A percentile compares a stretch with the other conserved stretches of the same genome.
These are phyloP conservation scores for Butorides virescens DNA, from an alignment of 2,113 vertebrate species.

Conservation along the genomic window DNA sequence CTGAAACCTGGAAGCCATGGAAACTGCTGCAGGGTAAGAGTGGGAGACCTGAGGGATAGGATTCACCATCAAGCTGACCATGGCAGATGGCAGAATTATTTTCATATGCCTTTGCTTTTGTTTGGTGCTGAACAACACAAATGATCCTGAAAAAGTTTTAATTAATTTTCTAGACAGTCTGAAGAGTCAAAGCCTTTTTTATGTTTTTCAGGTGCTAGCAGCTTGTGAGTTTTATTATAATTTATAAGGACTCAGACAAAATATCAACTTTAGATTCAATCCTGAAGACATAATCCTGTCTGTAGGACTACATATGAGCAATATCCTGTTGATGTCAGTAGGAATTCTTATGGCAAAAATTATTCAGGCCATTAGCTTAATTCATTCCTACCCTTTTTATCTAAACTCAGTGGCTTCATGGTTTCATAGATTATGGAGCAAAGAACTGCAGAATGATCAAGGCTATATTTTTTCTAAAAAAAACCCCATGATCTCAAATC, in stretches of 20 bases:
- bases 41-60: accelerated
- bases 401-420: background rate
- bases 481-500: background rate
- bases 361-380: background rate
- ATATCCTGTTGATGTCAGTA: background rate
- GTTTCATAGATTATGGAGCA: background rate
- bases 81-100: background rate
- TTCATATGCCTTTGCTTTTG: background rate
- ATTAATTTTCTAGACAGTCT: background rate
- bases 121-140: background rate
- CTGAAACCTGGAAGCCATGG: background rate
- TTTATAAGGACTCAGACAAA: background rate
- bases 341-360: background rate
- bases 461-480: background rate
- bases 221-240: background rate
- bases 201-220: background rate
- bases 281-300: background rate
- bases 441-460: background rate
- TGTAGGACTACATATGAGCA: background rate
- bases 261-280: background rate
- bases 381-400: background rate
- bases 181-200: background rate
- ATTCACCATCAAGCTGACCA: background rate
- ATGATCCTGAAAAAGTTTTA: background rate
- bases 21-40: background rate